Evolutionary conservation across 2,113 vertebrate species (phyloP).

Genomic region (Craseonycteris thonglongyai): DNA sequence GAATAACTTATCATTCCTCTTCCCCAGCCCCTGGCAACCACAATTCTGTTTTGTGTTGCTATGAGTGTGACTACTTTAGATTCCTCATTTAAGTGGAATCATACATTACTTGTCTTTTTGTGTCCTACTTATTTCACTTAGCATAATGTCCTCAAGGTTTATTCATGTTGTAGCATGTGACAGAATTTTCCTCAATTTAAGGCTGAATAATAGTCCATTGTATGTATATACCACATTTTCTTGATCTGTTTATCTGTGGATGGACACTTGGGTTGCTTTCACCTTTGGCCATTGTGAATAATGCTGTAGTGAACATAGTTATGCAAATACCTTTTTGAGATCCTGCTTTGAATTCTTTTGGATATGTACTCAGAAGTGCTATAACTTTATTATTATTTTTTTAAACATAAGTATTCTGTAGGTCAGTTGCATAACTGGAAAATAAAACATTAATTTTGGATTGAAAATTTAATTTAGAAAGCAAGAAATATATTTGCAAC

Average conservation of each 20-base stretch:
- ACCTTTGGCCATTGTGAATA: not conserved
- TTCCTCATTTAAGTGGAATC: not conserved
- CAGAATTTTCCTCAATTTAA: not conserved
- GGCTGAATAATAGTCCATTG: not conserved
- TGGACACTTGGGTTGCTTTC: not conserved
- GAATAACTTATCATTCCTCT: not conserved
- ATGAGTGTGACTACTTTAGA: not conserved
- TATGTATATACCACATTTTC: not conserved
- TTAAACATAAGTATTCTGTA: not conserved
- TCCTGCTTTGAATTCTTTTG: not conserved
- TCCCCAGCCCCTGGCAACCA: not conserved
- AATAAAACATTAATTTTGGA: not conserved
- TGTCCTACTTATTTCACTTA: not conserved
- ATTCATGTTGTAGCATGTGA: not conserved
- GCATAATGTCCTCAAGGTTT: not conserved
- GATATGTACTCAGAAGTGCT: not conserved
- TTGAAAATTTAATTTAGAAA: slow-evolving; percentile 25
- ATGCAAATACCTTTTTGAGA: not conserved
- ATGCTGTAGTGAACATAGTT: not conserved
- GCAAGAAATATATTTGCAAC: not conserved
- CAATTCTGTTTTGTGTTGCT: not conserved
- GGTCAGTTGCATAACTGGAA: not conserved
- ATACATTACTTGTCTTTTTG: not conserved
- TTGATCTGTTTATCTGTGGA: not conserved
- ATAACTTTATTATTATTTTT: slow-evolving; percentile 20